Evolutionary conservation across 2,113 vertebrate genomes (phyloP).

Genomic region (Cyanistes caeruleus): DNA sequence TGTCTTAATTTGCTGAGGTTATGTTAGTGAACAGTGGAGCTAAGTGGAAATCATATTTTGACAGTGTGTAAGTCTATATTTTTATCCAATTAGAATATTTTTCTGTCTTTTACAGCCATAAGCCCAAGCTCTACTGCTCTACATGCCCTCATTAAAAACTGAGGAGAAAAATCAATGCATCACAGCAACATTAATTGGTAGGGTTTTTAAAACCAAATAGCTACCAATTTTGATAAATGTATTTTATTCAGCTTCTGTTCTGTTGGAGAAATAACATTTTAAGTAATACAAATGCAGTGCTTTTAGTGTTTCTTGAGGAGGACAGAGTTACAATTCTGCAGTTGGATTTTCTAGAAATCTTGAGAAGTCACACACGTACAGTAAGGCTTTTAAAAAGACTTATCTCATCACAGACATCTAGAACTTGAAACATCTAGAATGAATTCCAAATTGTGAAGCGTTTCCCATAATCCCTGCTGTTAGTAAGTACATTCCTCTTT

Average conservation of each 20-base stretch:
- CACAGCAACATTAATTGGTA: not conserved
- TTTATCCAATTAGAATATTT: not conserved
- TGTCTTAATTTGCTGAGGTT: not conserved
- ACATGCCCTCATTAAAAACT: not conserved
- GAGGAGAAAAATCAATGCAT: not conserved
- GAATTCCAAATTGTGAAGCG: not conserved
- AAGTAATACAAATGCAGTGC: not conserved
- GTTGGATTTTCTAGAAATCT: not conserved
- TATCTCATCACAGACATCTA: not conserved
- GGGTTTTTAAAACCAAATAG: not conserved
- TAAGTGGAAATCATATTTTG: not conserved
- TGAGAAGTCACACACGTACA: not conserved
- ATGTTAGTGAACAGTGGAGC: not conserved
- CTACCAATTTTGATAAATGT: conserved; percentile 21
- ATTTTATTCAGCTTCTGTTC: not conserved
- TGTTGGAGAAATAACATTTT: not conserved
- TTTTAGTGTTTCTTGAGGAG: not conserved
- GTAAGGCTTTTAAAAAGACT: not conserved
- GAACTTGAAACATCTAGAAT: not conserved
- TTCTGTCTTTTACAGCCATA: not conserved
- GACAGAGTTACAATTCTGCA: not conserved
- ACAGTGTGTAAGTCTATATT: not conserved
- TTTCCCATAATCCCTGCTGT: not conserved
- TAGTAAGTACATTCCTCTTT: not conserved
- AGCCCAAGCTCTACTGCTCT: not conserved